phyloP scores from a whole-genome alignment of 2,797 vertebrate genomes.

The Zenarchopterus dispar region DNA sequence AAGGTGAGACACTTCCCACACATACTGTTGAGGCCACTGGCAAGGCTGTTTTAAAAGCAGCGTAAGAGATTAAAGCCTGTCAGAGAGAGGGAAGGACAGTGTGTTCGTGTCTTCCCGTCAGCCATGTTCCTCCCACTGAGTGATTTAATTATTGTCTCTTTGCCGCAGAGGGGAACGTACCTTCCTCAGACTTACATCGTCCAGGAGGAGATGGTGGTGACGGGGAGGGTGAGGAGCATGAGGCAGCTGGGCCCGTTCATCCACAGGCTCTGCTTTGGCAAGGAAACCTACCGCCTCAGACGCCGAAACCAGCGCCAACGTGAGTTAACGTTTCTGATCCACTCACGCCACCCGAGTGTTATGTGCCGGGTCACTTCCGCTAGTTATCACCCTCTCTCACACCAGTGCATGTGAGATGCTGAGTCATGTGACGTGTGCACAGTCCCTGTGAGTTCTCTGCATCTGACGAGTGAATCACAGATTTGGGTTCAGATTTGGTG shows the following conservation, averaged over 20 bases:
- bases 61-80: conserved; percentile 22
- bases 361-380: conserved; percentile 17
- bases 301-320: conserved; percentile 84
- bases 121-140: conserved; percentile 26
- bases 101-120: conserved; percentile 22
- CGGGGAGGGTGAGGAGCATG: conserved; percentile 88
- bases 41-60: conserved; percentile 3
- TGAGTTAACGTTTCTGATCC: conserved; percentile 74
- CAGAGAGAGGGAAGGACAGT: conserved; percentile 22
- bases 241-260: conserved; percentile 92
- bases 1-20: conserved; percentile 81
- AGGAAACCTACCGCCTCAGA: conserved; percentile 93
- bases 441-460: conserved; percentile 14
- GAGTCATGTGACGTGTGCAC: conserved; percentile 26
- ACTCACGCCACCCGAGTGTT: background rate
- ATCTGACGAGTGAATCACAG: conserved; percentile 29
- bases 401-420: conserved; percentile 15
- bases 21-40: background rate
- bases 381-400: conserved; percentile 22
- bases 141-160: conserved; percentile 53
- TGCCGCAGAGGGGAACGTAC: conserved; percentile 89
- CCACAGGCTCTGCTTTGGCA: conserved; percentile 90
- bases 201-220: conserved; percentile 95
- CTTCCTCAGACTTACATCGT: conserved; percentile 95
- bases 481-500: conserved; percentile 30